Evolutionary conservation across 2,797 vertebrate species (phyloP).

Genomic region (Alcedo atthis): DNA sequence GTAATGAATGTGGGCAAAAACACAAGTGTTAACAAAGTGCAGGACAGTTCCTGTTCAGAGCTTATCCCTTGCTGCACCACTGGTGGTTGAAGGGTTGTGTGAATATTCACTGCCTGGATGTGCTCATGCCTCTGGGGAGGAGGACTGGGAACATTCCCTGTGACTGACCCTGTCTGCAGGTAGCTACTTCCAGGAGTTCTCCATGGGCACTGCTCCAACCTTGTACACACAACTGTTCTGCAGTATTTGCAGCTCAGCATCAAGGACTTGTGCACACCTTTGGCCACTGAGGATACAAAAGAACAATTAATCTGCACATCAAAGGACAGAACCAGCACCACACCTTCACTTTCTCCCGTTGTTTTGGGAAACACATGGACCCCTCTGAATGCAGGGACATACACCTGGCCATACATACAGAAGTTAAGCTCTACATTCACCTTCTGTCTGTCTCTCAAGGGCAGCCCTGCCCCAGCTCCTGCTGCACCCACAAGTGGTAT

Average conservation of each 20-base stretch:
- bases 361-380: accelerated
- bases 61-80: not conserved
- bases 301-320: not conserved
- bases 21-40: not conserved
- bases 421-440: accelerated
- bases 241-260: not conserved
- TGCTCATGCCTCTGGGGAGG: not conserved
- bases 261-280: not conserved
- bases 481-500: not conserved
- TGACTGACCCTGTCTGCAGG: not conserved
- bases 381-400: not conserved
- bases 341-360: not conserved
- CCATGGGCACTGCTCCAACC: not conserved
- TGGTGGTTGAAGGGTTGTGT: not conserved
- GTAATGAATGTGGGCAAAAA: not conserved
- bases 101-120: not conserved
- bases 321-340: not conserved
- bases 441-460: not conserved
- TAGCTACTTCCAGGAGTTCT: not conserved
- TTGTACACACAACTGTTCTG: not conserved
- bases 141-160: not conserved
- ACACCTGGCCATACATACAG: not conserved
- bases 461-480: not conserved
- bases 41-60: not conserved
- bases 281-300: not conserved